Percentiles rank a stretch among this genome's conserved stretches.
Conservation (phyloP, 2,797 vertebrate genomes). For the Ara ararauna region DNA sequence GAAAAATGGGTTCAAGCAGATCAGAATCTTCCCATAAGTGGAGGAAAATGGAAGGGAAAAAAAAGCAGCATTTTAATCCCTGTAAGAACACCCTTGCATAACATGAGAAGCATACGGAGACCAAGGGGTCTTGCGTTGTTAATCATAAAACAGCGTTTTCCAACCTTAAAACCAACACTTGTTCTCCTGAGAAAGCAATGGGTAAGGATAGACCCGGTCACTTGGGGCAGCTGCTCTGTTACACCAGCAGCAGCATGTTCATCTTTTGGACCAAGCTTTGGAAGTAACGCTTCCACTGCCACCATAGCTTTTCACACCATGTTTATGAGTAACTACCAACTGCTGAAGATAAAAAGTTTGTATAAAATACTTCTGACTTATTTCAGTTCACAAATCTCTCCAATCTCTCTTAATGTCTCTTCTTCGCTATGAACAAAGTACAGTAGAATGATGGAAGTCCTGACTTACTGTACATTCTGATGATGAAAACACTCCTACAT, state of each 20-base stretch:
- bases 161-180: background rate
- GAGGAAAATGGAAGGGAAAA: background rate
- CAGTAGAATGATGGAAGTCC: background rate
- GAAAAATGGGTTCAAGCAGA: background rate
- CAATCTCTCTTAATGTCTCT: background rate
- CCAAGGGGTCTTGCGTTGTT: background rate
- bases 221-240: background rate
- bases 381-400: background rate
- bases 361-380: background rate
- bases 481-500: background rate
- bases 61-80: background rate
- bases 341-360: background rate
- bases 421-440: background rate
- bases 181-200: background rate
- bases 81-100: background rate
- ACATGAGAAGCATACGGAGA: background rate
- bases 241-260: background rate
- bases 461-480: background rate
- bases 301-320: background rate
- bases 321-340: background rate
- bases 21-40: background rate
- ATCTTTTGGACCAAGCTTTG: background rate
- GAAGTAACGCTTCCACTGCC: background rate
- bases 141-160: background rate
- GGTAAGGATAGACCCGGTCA: background rate